These are phyloP conservation scores for Menidia beryllina DNA, from an alignment of 2,113 vertebrate species.

Conservation along the genomic window DNA sequence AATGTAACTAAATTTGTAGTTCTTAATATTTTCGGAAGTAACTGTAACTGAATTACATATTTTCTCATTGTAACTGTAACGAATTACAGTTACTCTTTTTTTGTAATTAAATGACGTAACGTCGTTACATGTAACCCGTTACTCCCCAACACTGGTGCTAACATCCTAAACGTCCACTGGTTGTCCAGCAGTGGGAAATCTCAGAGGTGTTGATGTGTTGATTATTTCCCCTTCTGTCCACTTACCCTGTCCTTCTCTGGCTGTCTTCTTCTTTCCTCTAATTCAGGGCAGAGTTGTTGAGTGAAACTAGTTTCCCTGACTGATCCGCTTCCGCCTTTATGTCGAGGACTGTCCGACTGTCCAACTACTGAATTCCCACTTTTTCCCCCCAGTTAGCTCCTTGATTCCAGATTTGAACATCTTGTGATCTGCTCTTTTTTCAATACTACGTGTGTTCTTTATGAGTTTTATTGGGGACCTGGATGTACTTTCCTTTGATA, in stretches of 20 bases:
- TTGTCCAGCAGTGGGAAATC: constrained; percentile 45
- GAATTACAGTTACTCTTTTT: too few species aligned
- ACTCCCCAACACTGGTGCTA: constrained; percentile 7
- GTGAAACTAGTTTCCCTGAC: constrained; percentile 89
- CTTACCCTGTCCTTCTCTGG: constrained; percentile 75
- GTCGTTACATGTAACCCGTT: too few species aligned
- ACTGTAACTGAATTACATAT: too few species aligned
- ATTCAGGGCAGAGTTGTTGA: constrained; percentile 89
- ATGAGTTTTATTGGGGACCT: constrained; percentile 51
- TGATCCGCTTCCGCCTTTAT: constrained; percentile 83
- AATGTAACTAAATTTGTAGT: too few species aligned
- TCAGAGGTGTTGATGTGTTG: constrained; percentile 67
- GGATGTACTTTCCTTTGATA: constrained; percentile 29
- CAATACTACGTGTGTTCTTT: constrained; percentile 50
- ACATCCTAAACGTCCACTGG: neutral
- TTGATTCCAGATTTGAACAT: constrained; percentile 70
- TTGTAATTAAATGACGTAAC: too few species aligned
- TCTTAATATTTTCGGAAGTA: too few species aligned
- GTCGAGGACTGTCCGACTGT: constrained; percentile 81
- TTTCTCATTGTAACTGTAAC: too few species aligned
- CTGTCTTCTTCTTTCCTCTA: constrained; percentile 85
- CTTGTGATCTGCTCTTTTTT: constrained; percentile 35
- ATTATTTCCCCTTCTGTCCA: constrained; percentile 50
- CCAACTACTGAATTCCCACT: constrained; percentile 69
- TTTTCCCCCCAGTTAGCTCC: constrained; percentile 44